Percentiles rank a stretch among this genome's conserved stretches.
Conservation (phyloP, 2,113 vertebrate genomes). For the Canis aureus region DNA sequence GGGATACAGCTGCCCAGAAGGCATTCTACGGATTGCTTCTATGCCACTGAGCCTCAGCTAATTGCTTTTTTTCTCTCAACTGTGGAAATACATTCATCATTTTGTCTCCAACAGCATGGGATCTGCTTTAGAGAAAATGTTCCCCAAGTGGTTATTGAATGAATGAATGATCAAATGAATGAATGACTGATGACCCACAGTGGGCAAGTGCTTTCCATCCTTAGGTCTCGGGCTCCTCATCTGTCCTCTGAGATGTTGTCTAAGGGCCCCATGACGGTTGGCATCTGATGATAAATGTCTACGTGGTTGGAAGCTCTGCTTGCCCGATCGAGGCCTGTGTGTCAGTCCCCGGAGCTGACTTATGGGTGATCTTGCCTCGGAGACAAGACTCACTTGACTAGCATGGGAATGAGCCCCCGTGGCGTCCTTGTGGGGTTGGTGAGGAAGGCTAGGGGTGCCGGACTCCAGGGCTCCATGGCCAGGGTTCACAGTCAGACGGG, state of each 20-base stretch:
- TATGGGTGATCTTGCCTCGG: neutral
- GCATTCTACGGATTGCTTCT: neutral
- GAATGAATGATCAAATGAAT: neutral
- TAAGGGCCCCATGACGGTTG: neutral
- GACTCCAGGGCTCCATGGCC: neutral
- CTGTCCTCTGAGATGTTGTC: neutral
- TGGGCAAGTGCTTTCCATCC: neutral
- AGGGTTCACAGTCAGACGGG: neutral
- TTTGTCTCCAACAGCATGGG: neutral
- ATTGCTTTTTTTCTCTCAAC: neutral
- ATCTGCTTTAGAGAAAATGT: neutral
- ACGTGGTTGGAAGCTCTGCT: neutral
- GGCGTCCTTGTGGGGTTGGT: accelerated
- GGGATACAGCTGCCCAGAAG: neutral
- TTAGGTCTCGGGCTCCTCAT: neutral
- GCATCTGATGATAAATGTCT: neutral
- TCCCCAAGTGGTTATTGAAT: neutral
- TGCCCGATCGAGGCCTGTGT: neutral
- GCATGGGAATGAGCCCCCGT: accelerated
- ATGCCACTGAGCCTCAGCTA: neutral
- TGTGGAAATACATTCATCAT: neutral
- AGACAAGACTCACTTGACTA: neutral
- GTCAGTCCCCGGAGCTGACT: neutral
- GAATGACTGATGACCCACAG: neutral
- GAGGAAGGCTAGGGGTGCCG: neutral